Evolutionary conservation across 2,113 vertebrate species (phyloP).

Genomic region (Hipposideros armiger): DNA sequence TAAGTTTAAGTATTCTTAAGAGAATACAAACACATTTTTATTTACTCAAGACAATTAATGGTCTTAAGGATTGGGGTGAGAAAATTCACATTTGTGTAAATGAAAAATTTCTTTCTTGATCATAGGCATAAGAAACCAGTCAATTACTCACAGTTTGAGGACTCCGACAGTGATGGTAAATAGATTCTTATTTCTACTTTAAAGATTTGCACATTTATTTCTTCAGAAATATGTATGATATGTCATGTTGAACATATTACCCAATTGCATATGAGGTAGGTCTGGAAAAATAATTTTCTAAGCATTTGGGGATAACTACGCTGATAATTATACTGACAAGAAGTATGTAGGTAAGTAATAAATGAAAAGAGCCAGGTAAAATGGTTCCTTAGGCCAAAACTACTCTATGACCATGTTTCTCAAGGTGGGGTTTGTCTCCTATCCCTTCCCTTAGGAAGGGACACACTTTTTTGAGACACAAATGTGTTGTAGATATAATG

Average conservation of each 20-base stretch:
- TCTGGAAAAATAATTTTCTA: background rate
- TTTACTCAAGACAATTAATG: conserved; percentile 16
- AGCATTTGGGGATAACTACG: background rate
- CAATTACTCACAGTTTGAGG: conserved; percentile 87
- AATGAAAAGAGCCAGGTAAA: background rate
- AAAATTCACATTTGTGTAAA: conserved; percentile 58
- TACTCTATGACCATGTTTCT: background rate
- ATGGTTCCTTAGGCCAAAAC: background rate
- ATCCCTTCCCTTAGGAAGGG: background rate
- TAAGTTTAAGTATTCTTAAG: background rate
- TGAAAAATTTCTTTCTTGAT: conserved; percentile 54
- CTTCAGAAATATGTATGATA: background rate
- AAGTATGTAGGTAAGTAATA: background rate
- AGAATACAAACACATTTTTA: background rate
- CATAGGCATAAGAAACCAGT: conserved; percentile 86
- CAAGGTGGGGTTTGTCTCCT: background rate
- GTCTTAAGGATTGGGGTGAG: background rate
- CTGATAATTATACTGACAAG: background rate
- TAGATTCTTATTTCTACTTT: conserved; percentile 42
- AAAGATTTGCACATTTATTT: conserved; percentile 33
- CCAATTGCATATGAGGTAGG: background rate
- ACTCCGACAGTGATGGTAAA: conserved; percentile 87
- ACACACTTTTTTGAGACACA: background rate
- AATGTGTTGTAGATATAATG: background rate
- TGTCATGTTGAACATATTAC: background rate